Base-by-base conservation (phyloP, 2,888 invertebrate genomes). In the Alsophila aescularia region DNA sequence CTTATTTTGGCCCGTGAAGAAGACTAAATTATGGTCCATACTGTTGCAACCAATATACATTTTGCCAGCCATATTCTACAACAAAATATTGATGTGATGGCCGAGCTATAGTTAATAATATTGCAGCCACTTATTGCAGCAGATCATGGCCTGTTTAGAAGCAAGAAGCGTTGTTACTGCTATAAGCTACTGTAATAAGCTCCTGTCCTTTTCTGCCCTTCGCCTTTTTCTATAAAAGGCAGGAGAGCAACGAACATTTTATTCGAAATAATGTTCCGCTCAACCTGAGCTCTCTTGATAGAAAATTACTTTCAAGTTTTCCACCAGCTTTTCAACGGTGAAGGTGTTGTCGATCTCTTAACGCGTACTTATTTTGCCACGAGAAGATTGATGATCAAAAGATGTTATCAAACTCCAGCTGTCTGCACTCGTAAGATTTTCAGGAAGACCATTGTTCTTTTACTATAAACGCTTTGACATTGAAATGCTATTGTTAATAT, bases 401-500 rank as follows among this genome's bases (percentile, higher is more conserved):
- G 32, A 40, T 48, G 43, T 36, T 50, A 49, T 45, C 32, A 45
- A 37, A 49, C 35, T 48, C 16, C 18, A 14, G 10, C 41, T 35
- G 48, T 49, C 14, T 29, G 39, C 41, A 31, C 39, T 34, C 32
- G 27, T 39, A 24, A 32, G 35, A 40, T 44, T 62, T 62, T 54
- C 58, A 60, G 59, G 58, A 63, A 60, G 60, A 57, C 57, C 60
- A 60, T 64, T 52, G 54, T 67, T 32, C 12, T 68, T 70, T 68
- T 64, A 34, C 37, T 43, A 49, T 64, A 67, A 66, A 66, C 56
- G 71, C 67, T 78, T 72, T 82, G 83, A 81, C 85, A 83, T 85
- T 84, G 82, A 81, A 72, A 72, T 72, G 75, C 82, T 84, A 85
- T 87, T 87, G 86, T 87, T 85, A 79, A 62, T 44, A 53, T 83